A percentile compares a stretch with the other conserved stretches of the same genome.
phyloP scores from a whole-genome alignment of 2,888 invertebrate species.

The Noctua comes region DNA sequence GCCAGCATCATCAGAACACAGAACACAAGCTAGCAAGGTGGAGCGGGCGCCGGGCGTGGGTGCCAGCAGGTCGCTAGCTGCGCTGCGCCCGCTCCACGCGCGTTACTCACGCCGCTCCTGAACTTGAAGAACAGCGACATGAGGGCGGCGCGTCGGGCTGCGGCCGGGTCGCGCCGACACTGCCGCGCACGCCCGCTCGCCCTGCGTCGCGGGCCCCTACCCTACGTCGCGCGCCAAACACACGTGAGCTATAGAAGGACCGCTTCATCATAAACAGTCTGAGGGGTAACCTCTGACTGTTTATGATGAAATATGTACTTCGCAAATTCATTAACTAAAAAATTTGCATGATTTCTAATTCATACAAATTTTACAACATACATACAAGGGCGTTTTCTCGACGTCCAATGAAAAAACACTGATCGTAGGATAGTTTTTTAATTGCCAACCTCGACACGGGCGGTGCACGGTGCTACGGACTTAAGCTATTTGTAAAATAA shows the following conservation, averaged over 20 bases:
- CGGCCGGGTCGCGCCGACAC: constrained; percentile 75
- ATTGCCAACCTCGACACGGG: neutral
- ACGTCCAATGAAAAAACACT: neutral
- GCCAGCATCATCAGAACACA: constrained; percentile 3
- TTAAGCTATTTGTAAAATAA: neutral
- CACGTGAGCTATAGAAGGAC: constrained; percentile 18
- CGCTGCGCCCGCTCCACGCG: constrained; percentile 11
- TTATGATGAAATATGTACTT: neutral
- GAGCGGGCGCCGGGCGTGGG: constrained; percentile 26
- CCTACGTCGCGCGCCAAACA: constrained; percentile 43
- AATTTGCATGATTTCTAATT: neutral
- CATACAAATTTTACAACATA: no score
- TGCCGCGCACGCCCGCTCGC: constrained; percentile 63
- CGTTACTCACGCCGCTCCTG: constrained; percentile 87
- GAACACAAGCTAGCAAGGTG: neutral
- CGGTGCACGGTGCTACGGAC: neutral
- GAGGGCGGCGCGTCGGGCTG: constrained; percentile 68
- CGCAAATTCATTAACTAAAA: neutral
- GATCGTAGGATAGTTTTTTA: neutral
- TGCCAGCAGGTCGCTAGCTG: neutral
- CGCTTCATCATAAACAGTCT: neutral
- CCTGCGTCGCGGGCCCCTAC: constrained; percentile 37
- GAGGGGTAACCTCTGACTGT: no score
- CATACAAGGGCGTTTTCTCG: neutral
- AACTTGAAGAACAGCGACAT: constrained; percentile 90